Evolutionary conservation across 2,113 vertebrate species (phyloP).

Genomic region (Toxostoma redivivum): DNA sequence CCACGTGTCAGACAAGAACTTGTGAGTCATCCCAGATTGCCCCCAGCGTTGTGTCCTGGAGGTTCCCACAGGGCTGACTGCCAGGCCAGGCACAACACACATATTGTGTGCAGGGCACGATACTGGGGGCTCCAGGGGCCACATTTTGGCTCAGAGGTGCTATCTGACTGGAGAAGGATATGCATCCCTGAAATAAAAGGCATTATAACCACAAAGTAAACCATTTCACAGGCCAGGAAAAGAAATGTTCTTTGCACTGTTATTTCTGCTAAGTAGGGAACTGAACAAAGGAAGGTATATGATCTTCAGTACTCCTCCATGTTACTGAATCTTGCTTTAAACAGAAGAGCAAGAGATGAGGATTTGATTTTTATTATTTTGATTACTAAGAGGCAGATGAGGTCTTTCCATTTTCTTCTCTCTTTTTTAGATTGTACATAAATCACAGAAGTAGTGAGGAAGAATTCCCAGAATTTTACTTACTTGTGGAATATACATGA

Average conservation of each 20-base stretch:
- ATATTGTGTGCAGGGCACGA: accelerated
- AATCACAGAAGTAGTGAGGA: not conserved
- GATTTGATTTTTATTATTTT: not conserved
- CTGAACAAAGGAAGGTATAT: not conserved
- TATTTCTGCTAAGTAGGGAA: not conserved
- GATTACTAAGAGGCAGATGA: conserved; percentile 9
- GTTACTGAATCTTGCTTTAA: not conserved
- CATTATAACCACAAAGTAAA: not conserved
- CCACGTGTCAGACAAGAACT: not conserved
- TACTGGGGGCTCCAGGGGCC: accelerated
- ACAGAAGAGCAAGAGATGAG: not conserved
- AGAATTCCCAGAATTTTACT: not conserved
- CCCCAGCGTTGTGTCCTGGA: accelerated
- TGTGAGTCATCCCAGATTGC: not conserved
- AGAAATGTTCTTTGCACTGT: not conserved
- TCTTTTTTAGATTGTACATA: not conserved
- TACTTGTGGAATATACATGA: not conserved
- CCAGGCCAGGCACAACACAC: not conserved
- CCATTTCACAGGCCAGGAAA: not conserved
- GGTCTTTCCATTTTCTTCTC: not conserved
- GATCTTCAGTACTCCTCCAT: not conserved
- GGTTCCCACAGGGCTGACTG: not conserved
- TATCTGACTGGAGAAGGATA: not conserved
- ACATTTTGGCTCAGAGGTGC: not conserved
- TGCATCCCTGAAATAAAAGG: not conserved